Evolutionary conservation across 1,140 invertebrate genomes (phyloP), one percentile per base, ranked within the genome.

Genomic region (Helicorthomorpha holstii): DNA sequence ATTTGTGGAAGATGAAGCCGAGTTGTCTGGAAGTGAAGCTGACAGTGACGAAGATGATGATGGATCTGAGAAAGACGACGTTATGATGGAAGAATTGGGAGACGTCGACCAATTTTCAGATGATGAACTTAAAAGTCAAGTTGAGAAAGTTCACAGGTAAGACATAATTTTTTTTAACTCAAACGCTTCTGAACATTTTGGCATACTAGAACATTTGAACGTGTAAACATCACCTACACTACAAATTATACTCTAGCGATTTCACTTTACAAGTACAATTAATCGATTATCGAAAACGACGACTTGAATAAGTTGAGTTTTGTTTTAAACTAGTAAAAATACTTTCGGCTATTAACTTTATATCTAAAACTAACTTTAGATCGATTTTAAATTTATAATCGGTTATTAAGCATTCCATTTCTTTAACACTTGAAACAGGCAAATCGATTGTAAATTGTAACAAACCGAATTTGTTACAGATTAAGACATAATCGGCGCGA

Each of bases 1-100:
- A 26, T 92, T 87, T 69, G 68, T 90, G 24, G 86, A 92, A 51
- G 72, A 79, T 38, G 87, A 92, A 67, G 87, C 87, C 0, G 86
- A 90, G 61, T 63, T 92, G 14, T 87, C 84, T 7, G 86, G 85
- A 60, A 83, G 81, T 38, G 84, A 87, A 55, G 81, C 76, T 73
- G 80, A 75, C 7, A 83, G 81, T 23, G 82, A 73, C 48, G 63
- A 64, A 27, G 50, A 54, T 51, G 60, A 62, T 27, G 60, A 58
- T 51, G 50, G 53, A 22, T 16, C 46, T 2, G 53, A 53, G 25
- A 46, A 57, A 24, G 55, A 59, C 14, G 48, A 58, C 7, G 19
- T 57, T n/a, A 70, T 85, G 58, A 83, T 87, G 61, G 63, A 72
- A 2, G 83, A 88, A 63, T 77, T 74, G 47, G 83, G 77, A 1